Evolutionary conservation across 2,888 invertebrate genomes (phyloP), one percentile per base, ranked within the genome.

Genomic region (Fragum sueziense): DNA sequence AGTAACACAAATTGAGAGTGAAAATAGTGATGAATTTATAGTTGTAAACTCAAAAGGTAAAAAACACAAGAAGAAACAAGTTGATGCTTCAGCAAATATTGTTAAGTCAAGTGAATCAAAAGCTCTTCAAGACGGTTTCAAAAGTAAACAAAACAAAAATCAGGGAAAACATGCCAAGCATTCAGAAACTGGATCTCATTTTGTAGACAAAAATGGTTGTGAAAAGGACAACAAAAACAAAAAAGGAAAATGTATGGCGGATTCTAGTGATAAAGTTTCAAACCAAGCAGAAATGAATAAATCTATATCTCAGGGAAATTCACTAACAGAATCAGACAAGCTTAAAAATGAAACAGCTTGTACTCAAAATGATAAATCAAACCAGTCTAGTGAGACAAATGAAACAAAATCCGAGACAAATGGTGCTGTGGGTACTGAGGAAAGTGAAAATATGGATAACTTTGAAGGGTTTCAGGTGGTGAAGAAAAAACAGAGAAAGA

Each of bases 401-500:
- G 47, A 47, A 14, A 14, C 17, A 47, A 47, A 37, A 9, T 9
- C 14, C 6, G 6, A n/a, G 14, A 47, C 3, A 20, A n/a, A 14
- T 47, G 47, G 47, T 9, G 47, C 14, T 47, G 17, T 47, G 7
- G n/a, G 2, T 7, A 22, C 2, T 20, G 29, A 22, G 51, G 17
- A 51, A 20, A 29, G 9, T 51, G 54, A 54, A 31, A 31, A 61
- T 27, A 6, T 14, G 0, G 62, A 62, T 47, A 51, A 62, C 22
- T 29, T 72, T 20, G 62, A 47, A 47, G 72, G 51, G 25, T 71
- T 71, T 41, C 59, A 71, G 37, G 47, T 41, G 17, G 71, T 71
- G 20, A 71, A 59, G 41, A 57, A 59, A 37, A 71, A 71, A 59
- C 65, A 29, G 2, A 29, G 29, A 27, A 73, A 73, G 31, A 52